Evolutionary conservation across 2,888 invertebrate genomes (phyloP).

Genomic region (Drosophila tanythrix): DNA sequence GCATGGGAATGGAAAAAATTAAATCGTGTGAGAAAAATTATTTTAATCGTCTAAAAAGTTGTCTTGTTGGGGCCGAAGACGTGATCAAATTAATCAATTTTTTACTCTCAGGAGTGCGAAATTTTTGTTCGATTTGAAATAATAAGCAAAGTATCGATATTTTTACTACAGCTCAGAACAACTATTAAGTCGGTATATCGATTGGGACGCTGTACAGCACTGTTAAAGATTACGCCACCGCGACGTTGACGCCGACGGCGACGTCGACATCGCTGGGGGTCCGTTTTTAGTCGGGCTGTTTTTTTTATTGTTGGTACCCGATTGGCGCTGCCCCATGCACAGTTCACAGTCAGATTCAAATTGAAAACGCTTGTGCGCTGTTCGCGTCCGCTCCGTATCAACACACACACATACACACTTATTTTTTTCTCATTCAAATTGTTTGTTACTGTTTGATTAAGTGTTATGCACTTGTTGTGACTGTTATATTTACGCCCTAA

Average conservation of each 20-base stretch:
- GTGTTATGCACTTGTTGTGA: constrained; percentile 30
- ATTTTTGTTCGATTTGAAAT: background rate
- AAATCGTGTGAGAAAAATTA: background rate
- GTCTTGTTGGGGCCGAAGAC: background rate
- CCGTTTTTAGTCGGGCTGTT: constrained; percentile 18
- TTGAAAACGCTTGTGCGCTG: constrained; percentile 54
- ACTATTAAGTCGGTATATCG: constrained; percentile 1
- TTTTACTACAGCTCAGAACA: background rate
- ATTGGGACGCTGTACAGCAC: constrained; percentile 22
- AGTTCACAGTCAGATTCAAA: constrained; percentile 63
- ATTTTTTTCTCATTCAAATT: constrained; percentile 21
- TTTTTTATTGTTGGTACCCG: constrained; percentile 33
- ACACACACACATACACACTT: background rate
- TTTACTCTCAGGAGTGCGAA: no score
- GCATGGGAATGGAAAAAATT: background rate
- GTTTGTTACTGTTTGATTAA: constrained; percentile 22
- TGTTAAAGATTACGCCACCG: constrained; percentile 51
- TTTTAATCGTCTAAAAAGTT: background rate
- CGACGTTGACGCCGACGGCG: constrained; percentile 28
- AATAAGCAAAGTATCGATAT: constrained; percentile 24
- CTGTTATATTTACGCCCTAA: constrained; percentile 40
- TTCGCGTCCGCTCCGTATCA: constrained; percentile 32
- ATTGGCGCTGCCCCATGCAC: constrained; percentile 60
- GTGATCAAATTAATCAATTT: background rate
- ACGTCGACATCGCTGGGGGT: constrained; percentile 50